Conservation (phyloP, 2,113 vertebrate genomes). For the Chamaea fasciata region DNA sequence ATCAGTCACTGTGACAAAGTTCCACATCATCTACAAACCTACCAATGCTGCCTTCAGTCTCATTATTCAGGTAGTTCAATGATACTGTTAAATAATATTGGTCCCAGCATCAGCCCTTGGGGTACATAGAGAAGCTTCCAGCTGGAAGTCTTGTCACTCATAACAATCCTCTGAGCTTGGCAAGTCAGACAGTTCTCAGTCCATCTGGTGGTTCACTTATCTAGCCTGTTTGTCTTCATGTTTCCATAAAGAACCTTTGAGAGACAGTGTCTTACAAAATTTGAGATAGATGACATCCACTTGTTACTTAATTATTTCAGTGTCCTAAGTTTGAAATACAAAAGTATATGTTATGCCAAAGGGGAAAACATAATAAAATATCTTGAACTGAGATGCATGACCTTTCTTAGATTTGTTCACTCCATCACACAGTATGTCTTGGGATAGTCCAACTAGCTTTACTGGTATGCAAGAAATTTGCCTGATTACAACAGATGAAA, state of each 20-base stretch:
- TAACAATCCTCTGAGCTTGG: neutral
- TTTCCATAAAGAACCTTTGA: neutral
- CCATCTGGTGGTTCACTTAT: neutral
- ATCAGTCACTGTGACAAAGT: neutral
- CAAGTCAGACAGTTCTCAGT: neutral
- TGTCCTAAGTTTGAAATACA: neutral
- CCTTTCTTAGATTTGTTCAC: neutral
- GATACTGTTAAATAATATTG: neutral
- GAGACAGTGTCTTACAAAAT: neutral
- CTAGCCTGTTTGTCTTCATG: neutral
- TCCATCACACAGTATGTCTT: neutral
- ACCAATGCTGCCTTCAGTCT: neutral
- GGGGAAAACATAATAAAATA: neutral
- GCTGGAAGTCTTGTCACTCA: neutral
- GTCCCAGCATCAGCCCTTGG: neutral
- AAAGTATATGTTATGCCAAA: neutral
- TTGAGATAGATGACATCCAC: neutral
- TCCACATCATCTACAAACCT: neutral
- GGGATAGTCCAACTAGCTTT: neutral
- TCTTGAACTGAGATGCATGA: neutral
- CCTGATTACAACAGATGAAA: conserved; percentile 33
- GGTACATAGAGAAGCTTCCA: neutral
- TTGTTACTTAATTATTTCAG: neutral
- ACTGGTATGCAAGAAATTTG: neutral
- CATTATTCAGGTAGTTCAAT: neutral